Percentiles rank a stretch among this genome's conserved stretches.
These are phyloP conservation scores for Camponotus vicinus DNA, from an alignment of 1,140 invertebrate species.

Conservation along the genomic window DNA sequence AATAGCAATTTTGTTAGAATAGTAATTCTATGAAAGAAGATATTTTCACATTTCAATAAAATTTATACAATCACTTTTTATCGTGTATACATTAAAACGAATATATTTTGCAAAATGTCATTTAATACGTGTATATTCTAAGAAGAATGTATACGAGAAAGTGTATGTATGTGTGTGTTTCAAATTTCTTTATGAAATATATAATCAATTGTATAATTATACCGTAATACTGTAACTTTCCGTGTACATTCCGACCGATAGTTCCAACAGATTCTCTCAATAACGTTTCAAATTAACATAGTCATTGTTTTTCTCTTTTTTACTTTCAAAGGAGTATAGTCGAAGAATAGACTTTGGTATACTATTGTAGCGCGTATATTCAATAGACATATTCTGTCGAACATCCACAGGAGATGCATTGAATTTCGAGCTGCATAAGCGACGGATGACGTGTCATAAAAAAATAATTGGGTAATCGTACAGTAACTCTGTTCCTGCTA, in stretches of 20 bases:
- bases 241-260: slow-evolving; percentile 14
- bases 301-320: slow-evolving; percentile 9
- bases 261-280: slow-evolving; percentile 32
- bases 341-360: slow-evolving; percentile 23
- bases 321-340: slow-evolving; percentile 46
- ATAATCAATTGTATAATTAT: slow-evolving; percentile 31
- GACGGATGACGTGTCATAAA: slow-evolving; percentile 33
- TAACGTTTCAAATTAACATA: slow-evolving; percentile 11
- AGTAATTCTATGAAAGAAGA: slow-evolving; percentile 3
- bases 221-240: slow-evolving; percentile 21
- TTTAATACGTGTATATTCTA: slow-evolving; percentile 5
- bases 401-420: not conserved
- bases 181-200: slow-evolving; percentile 7
- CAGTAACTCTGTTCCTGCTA: slow-evolving; percentile 59
- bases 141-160: slow-evolving; percentile 23
- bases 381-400: not conserved
- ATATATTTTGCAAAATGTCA: not conserved
- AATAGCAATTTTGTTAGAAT: too few species aligned
- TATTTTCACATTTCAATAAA: not conserved
- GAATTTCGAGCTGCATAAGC: not conserved
- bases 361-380: not conserved
- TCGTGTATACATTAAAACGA: not conserved
- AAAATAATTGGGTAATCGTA: slow-evolving; percentile 69
- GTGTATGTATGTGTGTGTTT: not conserved
- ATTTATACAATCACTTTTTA: not conserved